Percentiles rank a stretch among this genome's conserved stretches.
phyloP scores from a whole-genome alignment of 1,140 invertebrate genomes.

The Helicoverpa zea region DNA sequence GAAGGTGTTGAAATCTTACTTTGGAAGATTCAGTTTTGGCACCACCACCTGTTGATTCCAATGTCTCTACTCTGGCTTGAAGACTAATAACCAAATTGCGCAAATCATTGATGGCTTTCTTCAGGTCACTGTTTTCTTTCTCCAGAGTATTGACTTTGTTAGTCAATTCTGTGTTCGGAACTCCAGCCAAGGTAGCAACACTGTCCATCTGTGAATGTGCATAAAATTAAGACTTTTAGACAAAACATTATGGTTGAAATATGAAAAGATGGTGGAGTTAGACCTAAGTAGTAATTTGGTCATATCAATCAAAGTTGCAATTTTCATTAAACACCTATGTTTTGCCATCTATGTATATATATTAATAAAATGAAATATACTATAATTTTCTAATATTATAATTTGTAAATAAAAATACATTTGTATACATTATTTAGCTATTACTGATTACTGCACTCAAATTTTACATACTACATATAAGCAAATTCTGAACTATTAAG shows the following conservation, averaged over 20 bases:
- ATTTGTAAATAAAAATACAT: too few relatives aligned
- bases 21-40: slow-evolving; percentile 63
- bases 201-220: slow-evolving; percentile 85
- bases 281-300: too few relatives aligned
- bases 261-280: too few relatives aligned
- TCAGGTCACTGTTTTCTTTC: slow-evolving; percentile 82
- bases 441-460: too few relatives aligned
- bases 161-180: slow-evolving; percentile 81
- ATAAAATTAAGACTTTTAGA: neutral
- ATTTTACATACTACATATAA: too few relatives aligned
- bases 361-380: too few relatives aligned
- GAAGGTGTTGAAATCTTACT: slow-evolving; percentile 47
- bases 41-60: slow-evolving; percentile 63
- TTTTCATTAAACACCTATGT: too few relatives aligned
- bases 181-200: slow-evolving; percentile 80
- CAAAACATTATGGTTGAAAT: too few relatives aligned
- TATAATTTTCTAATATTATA: too few relatives aligned
- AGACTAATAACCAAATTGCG: slow-evolving; percentile 78
- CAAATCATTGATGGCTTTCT: slow-evolving; percentile 77
- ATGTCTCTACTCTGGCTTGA: slow-evolving; percentile 74
- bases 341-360: too few relatives aligned
- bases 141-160: slow-evolving; percentile 83
- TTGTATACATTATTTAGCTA: too few relatives aligned
- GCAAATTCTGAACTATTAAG: neutral
- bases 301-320: too few relatives aligned